phyloP scores from a whole-genome alignment of 2,888 invertebrate species.

The Polydrusus cervinus region DNA sequence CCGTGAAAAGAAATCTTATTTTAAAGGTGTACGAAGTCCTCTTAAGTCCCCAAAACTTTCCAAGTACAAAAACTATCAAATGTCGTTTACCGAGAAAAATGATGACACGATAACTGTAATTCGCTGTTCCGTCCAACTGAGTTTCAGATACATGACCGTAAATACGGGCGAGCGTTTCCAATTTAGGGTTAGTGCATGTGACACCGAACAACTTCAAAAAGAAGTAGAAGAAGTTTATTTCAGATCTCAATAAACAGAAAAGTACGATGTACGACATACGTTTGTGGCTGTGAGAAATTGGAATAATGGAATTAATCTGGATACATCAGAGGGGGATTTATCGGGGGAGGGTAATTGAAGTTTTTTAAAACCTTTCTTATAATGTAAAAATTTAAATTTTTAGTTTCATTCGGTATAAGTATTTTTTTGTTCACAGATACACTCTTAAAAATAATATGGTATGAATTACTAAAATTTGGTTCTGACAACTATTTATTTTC shows the following conservation, averaged over 20 bases:
- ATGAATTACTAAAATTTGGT: too few species aligned
- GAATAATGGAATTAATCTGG: too few species aligned
- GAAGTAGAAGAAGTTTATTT: constrained; percentile 17
- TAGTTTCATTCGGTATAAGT: too few species aligned
- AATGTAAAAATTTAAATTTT: too few species aligned
- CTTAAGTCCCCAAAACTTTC: neutral
- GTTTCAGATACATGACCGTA: constrained; percentile 7
- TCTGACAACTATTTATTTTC: too few species aligned
- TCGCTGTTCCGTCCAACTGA: constrained; percentile 7
- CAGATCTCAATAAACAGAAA: constrained; percentile 7
- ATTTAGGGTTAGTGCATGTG: constrained; percentile 25
- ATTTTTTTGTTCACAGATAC: too few species aligned
- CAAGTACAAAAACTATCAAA: neutral
- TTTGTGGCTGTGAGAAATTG: neutral
- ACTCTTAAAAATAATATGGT: too few species aligned
- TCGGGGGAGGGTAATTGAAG: too few species aligned
- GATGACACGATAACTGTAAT: constrained; percentile 10
- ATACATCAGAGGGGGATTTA: too few species aligned
- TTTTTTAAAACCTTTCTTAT: too few species aligned
- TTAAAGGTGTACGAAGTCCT: too few species aligned
- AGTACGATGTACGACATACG: constrained; percentile 12
- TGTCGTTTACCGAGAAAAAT: constrained; percentile 5
- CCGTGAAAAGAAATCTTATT: too few species aligned
- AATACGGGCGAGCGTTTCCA: neutral
- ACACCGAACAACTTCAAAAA: constrained; percentile 24